phyloP scores from a whole-genome alignment of 2,888 invertebrate species.

The Saturnia pavonia region DNA sequence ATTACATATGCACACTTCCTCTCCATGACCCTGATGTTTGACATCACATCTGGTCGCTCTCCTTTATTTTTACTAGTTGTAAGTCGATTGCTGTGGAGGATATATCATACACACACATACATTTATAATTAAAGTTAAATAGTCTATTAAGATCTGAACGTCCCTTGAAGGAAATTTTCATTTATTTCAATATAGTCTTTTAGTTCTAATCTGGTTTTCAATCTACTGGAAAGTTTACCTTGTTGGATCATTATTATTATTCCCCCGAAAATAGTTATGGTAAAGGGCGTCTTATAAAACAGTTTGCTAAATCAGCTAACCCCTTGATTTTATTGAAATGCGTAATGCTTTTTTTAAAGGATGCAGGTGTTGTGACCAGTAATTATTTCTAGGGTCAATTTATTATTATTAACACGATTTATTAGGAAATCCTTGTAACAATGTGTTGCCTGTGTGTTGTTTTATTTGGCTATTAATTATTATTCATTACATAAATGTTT shows the following conservation, averaged over 20 bases:
- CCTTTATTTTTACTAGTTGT: slow-evolving; percentile 49
- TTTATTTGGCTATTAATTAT: background rate
- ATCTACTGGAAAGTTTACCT: background rate
- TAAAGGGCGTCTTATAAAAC: background rate
- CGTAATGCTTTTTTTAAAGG: background rate
- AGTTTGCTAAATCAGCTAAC: background rate
- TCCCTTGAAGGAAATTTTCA: background rate
- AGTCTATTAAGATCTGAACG: background rate
- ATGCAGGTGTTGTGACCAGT: background rate
- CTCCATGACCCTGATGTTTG: slow-evolving; percentile 59
- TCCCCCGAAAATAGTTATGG: background rate
- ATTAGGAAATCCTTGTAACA: background rate
- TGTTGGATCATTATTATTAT: background rate
- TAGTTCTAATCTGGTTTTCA: background rate
- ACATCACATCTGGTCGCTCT: slow-evolving; percentile 59
- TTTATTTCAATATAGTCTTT: background rate
- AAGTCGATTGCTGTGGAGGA: slow-evolving; percentile 44
- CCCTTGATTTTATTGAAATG: background rate
- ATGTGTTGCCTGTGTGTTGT: background rate
- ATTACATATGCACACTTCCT: slow-evolving; percentile 78
- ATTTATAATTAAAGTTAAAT: background rate
- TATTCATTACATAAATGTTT: background rate
- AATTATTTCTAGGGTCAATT: slow-evolving; percentile 2
- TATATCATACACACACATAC: slow-evolving; percentile 39
- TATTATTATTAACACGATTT: background rate